A percentile compares a stretch with the other conserved stretches of the same genome.
Conservation (phyloP, 2,797 vertebrate genomes). For the Clarias laeviceps region DNA sequence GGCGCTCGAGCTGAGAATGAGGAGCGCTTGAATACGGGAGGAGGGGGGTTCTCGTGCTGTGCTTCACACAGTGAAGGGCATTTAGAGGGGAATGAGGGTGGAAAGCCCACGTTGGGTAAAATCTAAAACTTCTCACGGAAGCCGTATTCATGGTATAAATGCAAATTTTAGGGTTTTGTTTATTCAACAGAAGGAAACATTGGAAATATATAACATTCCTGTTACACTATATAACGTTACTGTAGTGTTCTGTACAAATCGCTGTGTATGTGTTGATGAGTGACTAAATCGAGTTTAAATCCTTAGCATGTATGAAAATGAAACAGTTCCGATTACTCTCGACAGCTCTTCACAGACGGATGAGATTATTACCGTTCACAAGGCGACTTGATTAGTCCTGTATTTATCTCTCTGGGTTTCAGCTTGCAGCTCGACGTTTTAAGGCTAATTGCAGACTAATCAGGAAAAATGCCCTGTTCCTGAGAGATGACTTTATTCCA, state of each 20-base stretch:
- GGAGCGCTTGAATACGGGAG: background rate
- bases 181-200: background rate
- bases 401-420: background rate
- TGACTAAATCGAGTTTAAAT: background rate
- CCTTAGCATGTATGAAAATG: too few species aligned
- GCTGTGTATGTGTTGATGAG: background rate
- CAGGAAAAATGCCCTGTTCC: background rate
- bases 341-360: background rate
- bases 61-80: conserved; percentile 17
- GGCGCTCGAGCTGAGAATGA: background rate
- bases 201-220: background rate
- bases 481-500: background rate
- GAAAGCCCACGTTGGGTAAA: background rate
- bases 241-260: background rate
- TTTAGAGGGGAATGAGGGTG: background rate
- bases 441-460: background rate
- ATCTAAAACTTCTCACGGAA: too few species aligned
- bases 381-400: conserved; percentile 9
- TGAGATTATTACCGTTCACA: background rate
- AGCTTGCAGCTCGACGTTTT: background rate
- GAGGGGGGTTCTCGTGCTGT: conserved; percentile 1
- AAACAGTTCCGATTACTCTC: background rate
- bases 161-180: background rate
- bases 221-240: background rate
- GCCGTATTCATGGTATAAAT: background rate